Conservation (phyloP, 2,888 invertebrate genomes). For the Trypoxylon attenuatum region DNA sequence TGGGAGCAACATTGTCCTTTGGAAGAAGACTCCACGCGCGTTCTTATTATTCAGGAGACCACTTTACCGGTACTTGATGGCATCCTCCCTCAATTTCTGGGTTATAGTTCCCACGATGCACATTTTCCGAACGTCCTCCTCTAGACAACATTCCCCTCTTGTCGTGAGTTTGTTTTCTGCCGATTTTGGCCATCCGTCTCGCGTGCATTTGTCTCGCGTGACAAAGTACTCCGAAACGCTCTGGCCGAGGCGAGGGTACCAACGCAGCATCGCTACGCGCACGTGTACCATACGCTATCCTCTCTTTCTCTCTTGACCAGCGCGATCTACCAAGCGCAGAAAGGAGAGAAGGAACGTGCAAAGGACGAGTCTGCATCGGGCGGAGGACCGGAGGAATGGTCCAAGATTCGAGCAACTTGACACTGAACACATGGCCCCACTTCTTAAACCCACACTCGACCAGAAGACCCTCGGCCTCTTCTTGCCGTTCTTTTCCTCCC, state of each 20-base stretch:
- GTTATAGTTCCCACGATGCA: neutral
- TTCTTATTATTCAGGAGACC: no score
- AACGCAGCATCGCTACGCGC: slow-evolving; percentile 18
- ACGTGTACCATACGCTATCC: slow-evolving; percentile 26
- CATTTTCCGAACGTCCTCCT: no score
- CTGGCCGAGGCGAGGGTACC: neutral
- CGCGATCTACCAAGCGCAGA: slow-evolving; percentile 23
- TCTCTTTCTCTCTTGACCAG: slow-evolving; percentile 20
- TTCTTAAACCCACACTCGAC: slow-evolving; percentile 71
- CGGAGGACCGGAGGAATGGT: slow-evolving; percentile 45
- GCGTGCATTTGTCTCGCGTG: neutral
- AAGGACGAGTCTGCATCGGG: slow-evolving; percentile 29
- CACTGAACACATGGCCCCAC: slow-evolving; percentile 74
- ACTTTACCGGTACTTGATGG: no score
- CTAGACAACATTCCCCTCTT: no score
- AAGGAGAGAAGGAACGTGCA: slow-evolving; percentile 38
- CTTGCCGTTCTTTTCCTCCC: slow-evolving; percentile 26
- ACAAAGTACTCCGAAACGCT: neutral
- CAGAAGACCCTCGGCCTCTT: slow-evolving; percentile 60
- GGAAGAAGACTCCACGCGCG: no score
- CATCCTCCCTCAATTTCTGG: no score
- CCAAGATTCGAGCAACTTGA: slow-evolving; percentile 70
- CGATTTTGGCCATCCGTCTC: neutral
- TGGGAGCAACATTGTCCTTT: no score
- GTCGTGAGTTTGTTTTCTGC: no score